Evolutionary conservation across 2,113 vertebrate genomes (phyloP).

Genomic region (Sylvilagus bachmani): DNA sequence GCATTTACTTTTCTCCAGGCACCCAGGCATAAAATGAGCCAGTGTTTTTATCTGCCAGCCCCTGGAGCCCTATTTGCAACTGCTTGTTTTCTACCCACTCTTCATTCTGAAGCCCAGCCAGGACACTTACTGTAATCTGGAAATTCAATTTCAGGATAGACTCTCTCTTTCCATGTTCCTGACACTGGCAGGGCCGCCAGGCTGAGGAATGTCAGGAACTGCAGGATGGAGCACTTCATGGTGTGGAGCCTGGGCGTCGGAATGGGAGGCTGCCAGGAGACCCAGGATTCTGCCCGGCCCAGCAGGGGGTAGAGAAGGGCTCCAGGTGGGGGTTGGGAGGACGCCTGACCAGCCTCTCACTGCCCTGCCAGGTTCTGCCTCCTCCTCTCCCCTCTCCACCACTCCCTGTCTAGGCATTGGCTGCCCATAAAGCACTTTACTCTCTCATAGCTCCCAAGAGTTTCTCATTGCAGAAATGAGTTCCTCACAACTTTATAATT

Average conservation of each 20-base stretch:
- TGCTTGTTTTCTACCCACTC: background rate
- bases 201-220: background rate
- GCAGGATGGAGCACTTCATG: background rate
- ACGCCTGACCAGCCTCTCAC: background rate
- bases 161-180: background rate
- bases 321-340: background rate
- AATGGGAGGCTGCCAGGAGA: background rate
- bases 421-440: background rate
- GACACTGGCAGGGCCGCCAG: background rate
- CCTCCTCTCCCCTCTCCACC: background rate
- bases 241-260: background rate
- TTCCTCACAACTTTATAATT: background rate
- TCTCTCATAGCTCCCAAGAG: background rate
- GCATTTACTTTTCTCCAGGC: background rate
- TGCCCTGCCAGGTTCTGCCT: background rate
- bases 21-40: background rate
- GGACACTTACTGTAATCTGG: background rate
- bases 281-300: background rate
- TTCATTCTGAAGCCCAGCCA: background rate
- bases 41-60: background rate
- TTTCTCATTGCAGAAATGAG: background rate
- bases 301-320: background rate
- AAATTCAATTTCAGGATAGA: background rate
- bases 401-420: background rate
- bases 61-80: background rate